Evolutionary conservation across 1,140 invertebrate genomes (phyloP).

Genomic region (Rhyzopertha dominica): DNA sequence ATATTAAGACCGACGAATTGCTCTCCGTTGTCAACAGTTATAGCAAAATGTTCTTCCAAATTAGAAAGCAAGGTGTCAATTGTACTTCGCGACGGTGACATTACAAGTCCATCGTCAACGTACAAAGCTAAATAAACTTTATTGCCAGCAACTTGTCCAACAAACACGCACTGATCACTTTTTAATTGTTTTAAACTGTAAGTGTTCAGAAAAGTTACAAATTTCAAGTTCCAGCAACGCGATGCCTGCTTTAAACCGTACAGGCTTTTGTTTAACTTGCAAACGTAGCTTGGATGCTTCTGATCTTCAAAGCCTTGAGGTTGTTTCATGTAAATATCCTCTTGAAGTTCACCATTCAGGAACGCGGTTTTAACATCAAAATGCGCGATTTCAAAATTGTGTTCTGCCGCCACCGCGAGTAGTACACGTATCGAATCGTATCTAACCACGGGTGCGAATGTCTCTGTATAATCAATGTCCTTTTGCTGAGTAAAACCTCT

Average conservation of each 20-base stretch:
- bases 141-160: background rate
- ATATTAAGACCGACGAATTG: too few relatives aligned
- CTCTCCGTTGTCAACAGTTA: too few relatives aligned
- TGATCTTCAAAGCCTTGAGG: too few relatives aligned
- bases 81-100: too few relatives aligned
- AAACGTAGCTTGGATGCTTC: too few relatives aligned
- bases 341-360: slow-evolving; percentile 11
- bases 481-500: slow-evolving; percentile 40
- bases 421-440: slow-evolving; percentile 7
- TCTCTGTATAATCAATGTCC: slow-evolving; percentile 36
- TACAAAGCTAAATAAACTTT: background rate
- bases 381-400: slow-evolving; percentile 10
- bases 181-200: slow-evolving; percentile 14
- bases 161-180: background rate
- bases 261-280: slow-evolving; percentile 24
- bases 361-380: slow-evolving; percentile 12
- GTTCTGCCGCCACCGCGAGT: slow-evolving; percentile 3
- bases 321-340: slow-evolving; percentile 16
- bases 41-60: too few relatives aligned
- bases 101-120: slow-evolving; percentile 1
- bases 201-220: slow-evolving; percentile 12
- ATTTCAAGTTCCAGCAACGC: slow-evolving; percentile 29
- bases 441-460: slow-evolving; percentile 32
- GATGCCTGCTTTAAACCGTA: slow-evolving; percentile 42
- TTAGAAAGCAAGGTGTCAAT: too few relatives aligned